Evolutionary conservation across 2,888 invertebrate genomes (phyloP).

Genomic region (Leucophora obtusa): DNA sequence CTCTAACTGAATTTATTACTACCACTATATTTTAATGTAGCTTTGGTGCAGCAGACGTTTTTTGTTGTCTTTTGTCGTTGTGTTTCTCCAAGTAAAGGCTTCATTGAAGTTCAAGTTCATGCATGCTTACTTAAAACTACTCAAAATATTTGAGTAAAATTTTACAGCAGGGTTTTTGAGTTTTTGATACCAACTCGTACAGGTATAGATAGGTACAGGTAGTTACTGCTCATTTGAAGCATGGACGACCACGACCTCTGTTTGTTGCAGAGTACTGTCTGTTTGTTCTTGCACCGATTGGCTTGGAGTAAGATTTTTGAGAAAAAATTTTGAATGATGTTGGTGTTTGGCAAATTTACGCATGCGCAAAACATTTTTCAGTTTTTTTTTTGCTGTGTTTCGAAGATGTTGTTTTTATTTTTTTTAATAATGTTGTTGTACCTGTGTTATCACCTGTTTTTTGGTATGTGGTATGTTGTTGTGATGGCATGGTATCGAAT

Average conservation of each 20-base stretch:
- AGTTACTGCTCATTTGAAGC: neutral
- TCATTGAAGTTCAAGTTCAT: slow-evolving; percentile 72
- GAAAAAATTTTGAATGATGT: slow-evolving; percentile 33
- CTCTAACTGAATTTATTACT: slow-evolving; percentile 22
- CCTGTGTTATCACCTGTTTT: slow-evolving; percentile 64
- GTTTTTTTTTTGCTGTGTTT: neutral
- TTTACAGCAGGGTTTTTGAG: neutral
- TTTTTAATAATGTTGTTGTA: slow-evolving; percentile 59
- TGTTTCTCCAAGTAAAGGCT: neutral
- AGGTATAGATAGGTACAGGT: too few species aligned
- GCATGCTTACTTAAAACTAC: slow-evolving; percentile 56
- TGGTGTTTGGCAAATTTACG: slow-evolving; percentile 51
- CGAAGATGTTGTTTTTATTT: neutral
- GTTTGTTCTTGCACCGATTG: slow-evolving; percentile 1
- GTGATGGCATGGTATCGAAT: slow-evolving; percentile 12
- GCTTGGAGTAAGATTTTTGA: neutral
- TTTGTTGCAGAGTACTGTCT: neutral
- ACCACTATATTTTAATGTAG: slow-evolving; percentile 2
- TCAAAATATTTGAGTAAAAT: slow-evolving; percentile 50
- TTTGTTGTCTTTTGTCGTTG: neutral
- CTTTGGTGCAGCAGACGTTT: neutral
- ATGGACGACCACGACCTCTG: neutral
- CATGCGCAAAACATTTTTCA: slow-evolving; percentile 44
- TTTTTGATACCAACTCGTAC: neutral
- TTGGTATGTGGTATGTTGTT: slow-evolving; percentile 57